A percentile compares a stretch with the other conserved stretches of the same genome.
Conservation (phyloP, 2,113 vertebrate species). For the Limanda limanda region DNA sequence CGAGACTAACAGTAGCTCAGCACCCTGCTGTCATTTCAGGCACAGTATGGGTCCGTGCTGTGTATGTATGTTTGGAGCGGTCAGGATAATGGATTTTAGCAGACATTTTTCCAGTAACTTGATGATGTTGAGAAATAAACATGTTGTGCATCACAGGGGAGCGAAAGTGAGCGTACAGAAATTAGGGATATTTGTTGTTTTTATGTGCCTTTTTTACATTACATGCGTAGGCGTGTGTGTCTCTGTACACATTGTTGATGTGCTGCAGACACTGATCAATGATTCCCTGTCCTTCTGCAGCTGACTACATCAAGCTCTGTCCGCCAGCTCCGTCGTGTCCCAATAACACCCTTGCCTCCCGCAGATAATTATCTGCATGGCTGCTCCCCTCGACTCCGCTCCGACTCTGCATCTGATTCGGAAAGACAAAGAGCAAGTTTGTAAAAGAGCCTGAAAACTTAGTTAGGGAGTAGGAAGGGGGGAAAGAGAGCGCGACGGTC, state of each 20-base stretch:
- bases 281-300: conserved; percentile 56
- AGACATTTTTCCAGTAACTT: conserved; percentile 33
- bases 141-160: background rate
- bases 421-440: conserved; percentile 67
- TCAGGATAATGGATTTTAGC: conserved; percentile 28
- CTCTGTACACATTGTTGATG: conserved; percentile 21
- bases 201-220: conserved; percentile 2
- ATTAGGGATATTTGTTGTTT: too few species aligned
- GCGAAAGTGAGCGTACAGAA: background rate
- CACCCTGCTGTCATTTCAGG: conserved; percentile 63
- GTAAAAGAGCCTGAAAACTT: conserved; percentile 65
- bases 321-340: conserved; percentile 57
- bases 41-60: conserved; percentile 42
- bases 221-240: background rate
- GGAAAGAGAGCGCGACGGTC: conserved; percentile 12
- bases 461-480: conserved; percentile 25
- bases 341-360: conserved; percentile 55
- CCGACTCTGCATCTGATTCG: conserved; percentile 36
- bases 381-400: conserved; percentile 45
- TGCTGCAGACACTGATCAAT: conserved; percentile 23
- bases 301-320: conserved; percentile 41
- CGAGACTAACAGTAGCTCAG: conserved; percentile 56
- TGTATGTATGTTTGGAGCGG: conserved; percentile 1
- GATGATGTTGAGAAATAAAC: conserved; percentile 22
- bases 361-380: conserved; percentile 75